Evolutionary conservation across 2,797 vertebrate species (phyloP).

Genomic region (Champsocephalus esox): DNA sequence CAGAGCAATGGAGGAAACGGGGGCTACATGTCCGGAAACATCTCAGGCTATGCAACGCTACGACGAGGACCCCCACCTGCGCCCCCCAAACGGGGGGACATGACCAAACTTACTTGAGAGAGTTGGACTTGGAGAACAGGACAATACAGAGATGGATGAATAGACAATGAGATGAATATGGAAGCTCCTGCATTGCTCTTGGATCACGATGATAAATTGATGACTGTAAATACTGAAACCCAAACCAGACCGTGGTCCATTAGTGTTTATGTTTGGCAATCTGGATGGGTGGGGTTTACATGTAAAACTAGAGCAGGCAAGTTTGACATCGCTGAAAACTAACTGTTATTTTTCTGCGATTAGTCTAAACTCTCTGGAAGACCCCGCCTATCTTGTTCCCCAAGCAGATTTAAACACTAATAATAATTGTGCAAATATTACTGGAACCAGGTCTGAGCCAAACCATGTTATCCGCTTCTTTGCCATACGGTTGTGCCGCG

Average conservation of each 20-base stretch:
- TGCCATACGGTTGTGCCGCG: constrained; percentile 71
- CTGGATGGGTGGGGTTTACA: constrained; percentile 44
- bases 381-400: constrained; percentile 33
- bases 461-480: constrained; percentile 69
- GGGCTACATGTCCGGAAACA: constrained; percentile 88
- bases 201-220: constrained; percentile 23
- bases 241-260: constrained; percentile 54
- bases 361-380: constrained; percentile 49
- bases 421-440: constrained; percentile 52
- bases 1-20: constrained; percentile 80
- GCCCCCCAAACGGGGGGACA: constrained; percentile 94
- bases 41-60: constrained; percentile 97
- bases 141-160: constrained; percentile 24
- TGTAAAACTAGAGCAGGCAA: constrained; percentile 47
- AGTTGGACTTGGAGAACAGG: constrained; percentile 68
- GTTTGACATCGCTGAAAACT: constrained; percentile 25
- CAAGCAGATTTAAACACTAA: constrained; percentile 40
- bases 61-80: constrained; percentile 93
- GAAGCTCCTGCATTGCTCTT: constrained; percentile 25
- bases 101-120: constrained; percentile 93
- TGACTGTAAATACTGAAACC: constrained; percentile 60
- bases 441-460: constrained; percentile 64
- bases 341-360: constrained; percentile 9
- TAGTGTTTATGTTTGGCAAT: constrained; percentile 51
- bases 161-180: constrained; percentile 44